Evolutionary conservation across 2,888 invertebrate genomes (phyloP), one percentile per base, ranked within the genome.

Genomic region (Apamea crenata): DNA sequence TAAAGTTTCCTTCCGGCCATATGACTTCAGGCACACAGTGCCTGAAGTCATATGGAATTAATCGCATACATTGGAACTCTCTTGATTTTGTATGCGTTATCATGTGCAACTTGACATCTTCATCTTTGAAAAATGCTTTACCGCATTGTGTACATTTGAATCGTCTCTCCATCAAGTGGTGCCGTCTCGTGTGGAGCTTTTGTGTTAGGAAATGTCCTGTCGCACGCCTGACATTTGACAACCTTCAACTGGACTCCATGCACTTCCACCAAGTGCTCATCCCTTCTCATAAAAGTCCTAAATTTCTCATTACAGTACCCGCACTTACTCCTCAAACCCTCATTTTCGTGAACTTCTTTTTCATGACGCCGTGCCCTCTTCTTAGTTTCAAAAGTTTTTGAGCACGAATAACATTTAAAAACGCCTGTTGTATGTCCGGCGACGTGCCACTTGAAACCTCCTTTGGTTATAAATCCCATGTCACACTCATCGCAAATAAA

Each of bases 121-220:
- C 92, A 0, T 59, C n/a, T 75, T 14, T 10, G 40, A 68, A 89
- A 67, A 88, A 88, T 10, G 73, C 68, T 70, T 74, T 88, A 7
- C 86, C 86, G 44, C 88, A 89, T 25, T 77, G 61, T 0, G 67
- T n/a, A 32, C 92, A 92, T 47, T 87, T 82, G 14, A 88, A 84
- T 0, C 80, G 79, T 66, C 87, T 84, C 44, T 91, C 87, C 87
- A 90, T 81, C 36, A 91, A 72, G 79, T 95, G 95, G 53, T 92
- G 93, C 1, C 90, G 90, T 71, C 96, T 93, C 44, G 94, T 95
- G 70, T 97, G 97, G 0, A 14, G 96, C 92, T 36, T 95, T 93
- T 66, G 96, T 95, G 79, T 96, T 96, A 10, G 94, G 93, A 82
- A 96, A 97, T 0, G 92, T 93, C 81, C 94, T 96, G 1, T 94